phyloP scores from a whole-genome alignment of 2,797 vertebrate species.

The Cheirogaleus major region DNA sequence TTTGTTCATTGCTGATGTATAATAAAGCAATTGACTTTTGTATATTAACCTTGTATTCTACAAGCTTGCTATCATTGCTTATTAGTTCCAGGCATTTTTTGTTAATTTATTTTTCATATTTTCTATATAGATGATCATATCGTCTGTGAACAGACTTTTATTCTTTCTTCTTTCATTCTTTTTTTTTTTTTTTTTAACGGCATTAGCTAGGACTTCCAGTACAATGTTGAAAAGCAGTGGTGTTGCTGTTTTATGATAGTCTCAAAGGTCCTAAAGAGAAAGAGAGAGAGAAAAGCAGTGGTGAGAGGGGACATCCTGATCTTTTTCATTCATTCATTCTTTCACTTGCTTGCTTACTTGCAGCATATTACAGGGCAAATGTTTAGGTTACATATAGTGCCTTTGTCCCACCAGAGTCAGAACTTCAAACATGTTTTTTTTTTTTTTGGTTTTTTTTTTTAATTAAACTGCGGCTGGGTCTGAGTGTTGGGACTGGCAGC shows the following conservation, averaged over 20 bases:
- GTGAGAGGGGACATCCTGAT: not conserved
- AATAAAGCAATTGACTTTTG: not conserved
- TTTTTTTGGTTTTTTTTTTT: too few relatives aligned
- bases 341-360: too few relatives aligned
- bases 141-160: not conserved
- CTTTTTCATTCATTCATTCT: too few relatives aligned
- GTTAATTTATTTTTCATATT: not conserved
- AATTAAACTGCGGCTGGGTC: too few relatives aligned
- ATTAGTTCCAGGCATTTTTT: not conserved
- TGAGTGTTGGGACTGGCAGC: too few relatives aligned
- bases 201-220: not conserved
- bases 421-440: too few relatives aligned
- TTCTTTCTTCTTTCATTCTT: not conserved
- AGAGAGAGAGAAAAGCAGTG: too few relatives aligned
- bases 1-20: not conserved
- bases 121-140: not conserved
- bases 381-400: too few relatives aligned
- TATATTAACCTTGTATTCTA: not conserved
- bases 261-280: not conserved
- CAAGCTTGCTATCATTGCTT: not conserved
- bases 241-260: not conserved
- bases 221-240: not conserved
- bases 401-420: too few relatives aligned
- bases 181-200: too few relatives aligned
- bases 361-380: too few relatives aligned